Base-by-base conservation (phyloP, 1,140 invertebrate genomes). In the Atta cephalotes region DNA sequence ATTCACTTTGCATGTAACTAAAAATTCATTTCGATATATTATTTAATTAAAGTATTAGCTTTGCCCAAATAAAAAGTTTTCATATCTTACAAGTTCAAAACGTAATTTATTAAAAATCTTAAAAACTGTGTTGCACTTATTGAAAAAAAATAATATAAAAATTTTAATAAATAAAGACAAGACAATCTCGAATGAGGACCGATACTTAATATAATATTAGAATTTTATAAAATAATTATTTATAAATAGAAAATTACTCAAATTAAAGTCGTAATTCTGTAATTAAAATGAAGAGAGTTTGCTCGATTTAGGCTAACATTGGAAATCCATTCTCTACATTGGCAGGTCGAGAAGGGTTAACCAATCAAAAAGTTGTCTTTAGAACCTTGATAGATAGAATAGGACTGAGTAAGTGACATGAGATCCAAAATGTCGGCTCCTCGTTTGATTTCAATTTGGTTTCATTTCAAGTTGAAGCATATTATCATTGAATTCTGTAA, bases 291-390 rank as follows among this genome's bases (percentile, higher is more conserved):
- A 79, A 80, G 28, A 45, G 2, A 80, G 7, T 68, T 53, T 68
- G 49, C 9, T 80, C 31, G n/a, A 68, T 16, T 68, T 53, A 21
- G 62, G n/a, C 49, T 66, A 68, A 68, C 77, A 68, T 68, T 49
- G 63, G 28, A 80, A 80, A 80, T 49, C 77, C 77, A 80, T 53
- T 80, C 45, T 25, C 45, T 21, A 31, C 16, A 49, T 51, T 79
- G 28, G 18, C 77, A 80, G 45, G 28, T 80, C 18, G 62, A 80
- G n/a, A 1, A 68, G 45, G 45, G 25, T 79, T 31, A 51, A 66
- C 62, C 12, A 51, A 66, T 45, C 12, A 28, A 66, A 51, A 66
- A 66, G 62, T 80, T 68, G 62, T 31, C 62, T 53, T 66, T 53
- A 39, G 77, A 68, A 68, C 14, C 12, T 53, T 68, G 25, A 1